Base-by-base conservation (phyloP, 2,888 invertebrate species). In the Prosapia bicincta region DNA sequence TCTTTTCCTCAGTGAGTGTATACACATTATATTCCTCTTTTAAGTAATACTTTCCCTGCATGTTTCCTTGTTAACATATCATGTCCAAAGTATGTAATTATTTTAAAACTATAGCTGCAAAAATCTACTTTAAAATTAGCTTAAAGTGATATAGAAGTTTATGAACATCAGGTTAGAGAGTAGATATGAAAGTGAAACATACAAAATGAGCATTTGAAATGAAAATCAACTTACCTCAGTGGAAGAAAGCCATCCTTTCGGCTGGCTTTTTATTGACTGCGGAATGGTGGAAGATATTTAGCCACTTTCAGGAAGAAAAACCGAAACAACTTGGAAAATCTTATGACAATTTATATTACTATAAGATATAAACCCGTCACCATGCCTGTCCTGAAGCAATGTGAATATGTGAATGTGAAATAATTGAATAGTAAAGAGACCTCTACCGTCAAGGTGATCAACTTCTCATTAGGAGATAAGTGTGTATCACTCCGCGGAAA, bases 211-310 rank as follows among this genome's bases (percentile, higher is more conserved):
- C 69, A 13, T 38, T 13, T 38, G 13, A 6, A 38, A 13, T 2
- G 7, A 20, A 20, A 54, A 54, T 54, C 20, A 72, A 69, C 89
- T 88, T 85, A 90, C 90, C 90, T 89, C 88, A 79, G 78, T 80
- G 79, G 80, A 80, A 87, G 86, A 88, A 87, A 89, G 92, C 92
- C 92, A 92, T 92, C 92, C 92, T 90, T 89, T 90, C 91, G 92
- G 91, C 90, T 89, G 91, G 90, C 89, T 89, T 88, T 87, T 88
- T 88, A 87, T 90, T 92, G 89, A 89, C 88, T 91, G 90, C 91
- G 92, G 92, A 92, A 92, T 92, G 90, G 90, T 92, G 92, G 88
- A 89, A 88, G 90, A 76, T 78, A 80, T 81, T 78, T 81, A 79
- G 74, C 77, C 78, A 79, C 80, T 79, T 76, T 77, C 71, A 76